Conservation (phyloP, 2,888 invertebrate genomes). For the Napeogenes inachia region DNA sequence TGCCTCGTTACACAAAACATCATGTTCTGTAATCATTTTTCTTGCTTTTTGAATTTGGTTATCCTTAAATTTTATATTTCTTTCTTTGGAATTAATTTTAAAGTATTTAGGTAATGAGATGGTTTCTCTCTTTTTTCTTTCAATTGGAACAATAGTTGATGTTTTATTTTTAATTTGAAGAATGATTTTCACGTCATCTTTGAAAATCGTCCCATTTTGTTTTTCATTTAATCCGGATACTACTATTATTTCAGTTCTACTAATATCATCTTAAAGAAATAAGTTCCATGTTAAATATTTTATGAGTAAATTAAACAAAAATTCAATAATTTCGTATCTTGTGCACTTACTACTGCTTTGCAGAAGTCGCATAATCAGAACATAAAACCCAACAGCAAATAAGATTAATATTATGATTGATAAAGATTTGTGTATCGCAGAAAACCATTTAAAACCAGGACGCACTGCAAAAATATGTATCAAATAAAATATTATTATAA, state of each 20-base stretch:
- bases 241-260: constrained; percentile 52
- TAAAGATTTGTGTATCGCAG: constrained; percentile 19
- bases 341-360: constrained; percentile 21
- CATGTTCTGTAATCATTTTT: constrained; percentile 53
- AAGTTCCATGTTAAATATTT: not conserved
- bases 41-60: constrained; percentile 47
- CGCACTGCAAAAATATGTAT: constrained; percentile 16
- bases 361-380: constrained; percentile 23
- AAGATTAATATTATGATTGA: constrained; percentile 17
- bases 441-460: constrained; percentile 19
- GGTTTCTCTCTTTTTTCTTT: constrained; percentile 43
- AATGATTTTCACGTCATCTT: constrained; percentile 45
- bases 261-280: constrained; percentile 40
- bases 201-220: constrained; percentile 45
- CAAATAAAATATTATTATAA: too few relatives aligned
- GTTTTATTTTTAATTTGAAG: constrained; percentile 48
- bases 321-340: not conserved
- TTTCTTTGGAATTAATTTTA: constrained; percentile 2
- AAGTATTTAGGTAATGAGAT: constrained; percentile 8
- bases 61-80: constrained; percentile 41
- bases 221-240: constrained; percentile 45
- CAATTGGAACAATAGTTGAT: constrained; percentile 29
- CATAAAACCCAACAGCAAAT: constrained; percentile 18
- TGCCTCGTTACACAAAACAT: constrained; percentile 50
- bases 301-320: not conserved